Evolutionary conservation across 2,888 invertebrate species (phyloP), one percentile per base, ranked within the genome.

Genomic region (Dryobotodes eremita): DNA sequence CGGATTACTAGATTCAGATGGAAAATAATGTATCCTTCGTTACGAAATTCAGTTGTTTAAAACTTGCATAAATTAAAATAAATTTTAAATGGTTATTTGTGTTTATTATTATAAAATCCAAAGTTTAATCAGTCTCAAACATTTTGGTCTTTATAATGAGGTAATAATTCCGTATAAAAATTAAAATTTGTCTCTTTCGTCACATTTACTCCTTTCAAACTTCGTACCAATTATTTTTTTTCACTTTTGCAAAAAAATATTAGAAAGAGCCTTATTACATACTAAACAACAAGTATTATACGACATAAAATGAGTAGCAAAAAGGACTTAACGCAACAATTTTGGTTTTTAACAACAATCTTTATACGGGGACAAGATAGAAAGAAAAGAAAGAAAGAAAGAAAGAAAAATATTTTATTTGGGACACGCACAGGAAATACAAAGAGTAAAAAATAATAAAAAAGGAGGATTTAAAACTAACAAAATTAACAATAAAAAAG

Each of bases 281-380:
- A 72, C 68, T 72, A 73, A 78, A 78, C 68, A 72, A 50, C 77
- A 78, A 78, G 77, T 78, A 78, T 78, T 57, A 73, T 69, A 78
- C 73, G 61, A 73, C 77, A 73, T 78, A 69, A 78, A 72, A 77
- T 77, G 72, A 72, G 77, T 77, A 59, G 72, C 70, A 75, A 70
- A 69, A 75, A 75, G 62, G 75, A 75, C 69, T 75, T 70, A 75
- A 75, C 75, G 75, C 66, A 66, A 66, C 48, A 64, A 77, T 71
- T 77, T 77, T 77, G 55, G 77, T 71, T 71, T 66, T 65, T 77
- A 77, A 77, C 71, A 77, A 66, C 77, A 77, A 66, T 71, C 71
- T 77, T 77, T 77, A 77, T 76, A 75, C 70, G 64, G 75, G 75
- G 70, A 71, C 76, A 55, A 77, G 64, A 70, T 77, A n/a, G n/a